A percentile compares a stretch with the other conserved stretches of the same genome.
Conservation (phyloP, 2,888 invertebrate species). For the Rosalia funebris region DNA sequence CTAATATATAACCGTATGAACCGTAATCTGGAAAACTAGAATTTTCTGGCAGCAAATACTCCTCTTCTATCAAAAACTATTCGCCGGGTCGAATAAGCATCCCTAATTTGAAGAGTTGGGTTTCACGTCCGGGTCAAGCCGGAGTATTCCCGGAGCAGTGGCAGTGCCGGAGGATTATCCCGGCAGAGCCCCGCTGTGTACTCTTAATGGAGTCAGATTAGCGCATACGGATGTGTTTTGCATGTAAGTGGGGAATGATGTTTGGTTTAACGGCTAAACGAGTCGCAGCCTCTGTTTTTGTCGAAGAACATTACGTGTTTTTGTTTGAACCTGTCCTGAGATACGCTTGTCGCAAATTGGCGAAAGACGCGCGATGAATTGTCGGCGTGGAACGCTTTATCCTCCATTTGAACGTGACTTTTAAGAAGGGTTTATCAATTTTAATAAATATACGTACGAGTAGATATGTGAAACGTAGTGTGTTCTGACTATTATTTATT, state of each 20-base stretch:
- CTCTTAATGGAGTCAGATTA: constrained; percentile 65
- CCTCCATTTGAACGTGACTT: too few relatives aligned
- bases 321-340: constrained; percentile 40
- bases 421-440: too few relatives aligned
- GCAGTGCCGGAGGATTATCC: constrained; percentile 43
- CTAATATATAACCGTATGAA: too few relatives aligned
- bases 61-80: constrained; percentile 28
- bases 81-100: constrained; percentile 3
- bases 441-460: too few relatives aligned
- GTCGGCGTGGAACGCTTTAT: too few relatives aligned
- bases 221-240: constrained; percentile 62
- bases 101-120: constrained; percentile 20
- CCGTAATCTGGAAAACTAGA: too few relatives aligned
- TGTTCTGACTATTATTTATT: too few relatives aligned
- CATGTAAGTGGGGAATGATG: constrained; percentile 66
- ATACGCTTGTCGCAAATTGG: constrained; percentile 8
- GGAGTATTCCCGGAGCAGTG: constrained; percentile 30
- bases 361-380: too few relatives aligned
- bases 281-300: constrained; percentile 56
- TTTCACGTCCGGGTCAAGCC: constrained; percentile 27
- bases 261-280: constrained; percentile 65
- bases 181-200: constrained; percentile 52
- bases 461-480: too few relatives aligned
- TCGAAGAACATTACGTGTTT: constrained; percentile 48
- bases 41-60: too few relatives aligned